Conservation (phyloP, 2,888 invertebrate genomes). For the Zhengitettix transpicula region DNA sequence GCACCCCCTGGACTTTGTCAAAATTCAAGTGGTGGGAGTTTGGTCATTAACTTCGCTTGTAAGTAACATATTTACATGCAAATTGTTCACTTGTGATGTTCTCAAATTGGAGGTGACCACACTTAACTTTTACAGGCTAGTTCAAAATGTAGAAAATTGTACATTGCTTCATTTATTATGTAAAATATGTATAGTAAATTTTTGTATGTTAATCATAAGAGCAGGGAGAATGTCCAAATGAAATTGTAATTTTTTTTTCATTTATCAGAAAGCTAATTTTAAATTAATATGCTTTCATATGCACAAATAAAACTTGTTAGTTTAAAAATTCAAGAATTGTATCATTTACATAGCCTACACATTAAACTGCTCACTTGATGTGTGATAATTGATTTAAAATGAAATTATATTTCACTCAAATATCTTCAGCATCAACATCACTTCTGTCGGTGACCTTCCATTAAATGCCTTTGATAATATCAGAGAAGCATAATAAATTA, state of each 20-base stretch:
- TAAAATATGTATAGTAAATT: too few species aligned
- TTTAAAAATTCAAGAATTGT: background rate
- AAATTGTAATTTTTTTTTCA: background rate
- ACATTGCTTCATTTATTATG: background rate
- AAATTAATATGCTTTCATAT: background rate
- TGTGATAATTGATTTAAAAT: too few species aligned
- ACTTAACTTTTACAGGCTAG: background rate
- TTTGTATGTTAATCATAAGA: background rate
- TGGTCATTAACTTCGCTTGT: constrained; percentile 63
- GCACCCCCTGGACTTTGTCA: constrained; percentile 51
- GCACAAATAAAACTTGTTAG: background rate
- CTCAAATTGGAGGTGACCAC: background rate
- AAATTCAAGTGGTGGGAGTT: constrained; percentile 45
- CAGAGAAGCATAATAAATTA: too few species aligned
- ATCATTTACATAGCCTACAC: too few species aligned
- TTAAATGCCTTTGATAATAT: too few species aligned
- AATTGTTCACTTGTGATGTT: too few species aligned
- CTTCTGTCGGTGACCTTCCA: too few species aligned
- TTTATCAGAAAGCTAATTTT: background rate
- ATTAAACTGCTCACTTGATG: too few species aligned
- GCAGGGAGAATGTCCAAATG: background rate
- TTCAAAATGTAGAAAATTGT: background rate
- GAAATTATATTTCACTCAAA: too few species aligned
- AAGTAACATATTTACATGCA: constrained; percentile 14
- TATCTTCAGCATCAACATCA: too few species aligned